Base-by-base conservation (phyloP, 2,888 invertebrate species). In the Lasioglossum malachurum region DNA sequence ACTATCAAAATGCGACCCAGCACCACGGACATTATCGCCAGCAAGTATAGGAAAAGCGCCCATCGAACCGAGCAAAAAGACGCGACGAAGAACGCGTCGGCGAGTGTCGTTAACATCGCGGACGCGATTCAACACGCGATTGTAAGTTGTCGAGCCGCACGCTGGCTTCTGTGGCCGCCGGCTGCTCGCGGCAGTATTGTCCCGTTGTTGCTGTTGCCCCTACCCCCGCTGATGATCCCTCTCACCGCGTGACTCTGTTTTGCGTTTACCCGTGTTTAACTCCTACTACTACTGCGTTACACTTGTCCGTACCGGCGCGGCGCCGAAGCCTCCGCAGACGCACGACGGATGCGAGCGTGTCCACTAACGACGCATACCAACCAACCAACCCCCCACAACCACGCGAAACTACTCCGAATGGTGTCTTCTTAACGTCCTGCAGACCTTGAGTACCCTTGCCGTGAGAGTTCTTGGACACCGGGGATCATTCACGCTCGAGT, bases 1-100 rank as follows among this genome's bases (percentile, higher is more conserved):
- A 95, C 86, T 69, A 78, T 85, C 86, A 89, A 77, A 16, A 86
- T 77, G 19, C 81, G 82, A 53, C 92, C 91, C 0, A 92, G 90
- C 82, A 87, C 90, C n/a, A 88, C 94, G 46, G 95, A 95, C 73
- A 93, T 94, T 80, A 95, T 95, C 86, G 95, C 95, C 91, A 95
- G 92, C 93, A 95, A 95, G 92, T 95, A 95, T 89, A 94, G 93
- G 88, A 92, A 92, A 89, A 91, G 84, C 80, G 75, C 5, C 53
- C 82, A 80, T 10, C 78, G 80, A 53, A 85, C 75, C 82, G 84
- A 81, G 16, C 86, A 80, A 38, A 88, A 84, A 75, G 86, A 88
- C 78, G 75, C 76, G 75, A 72, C 85, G 84, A 90, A 88, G 88
- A 82, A 57, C 57, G 73, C 86, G 78, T 78, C 31, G 80, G 76